These are phyloP conservation scores for Etheostoma spectabile DNA, from an alignment of 2,113 vertebrate genomes.

Conservation along the genomic window DNA sequence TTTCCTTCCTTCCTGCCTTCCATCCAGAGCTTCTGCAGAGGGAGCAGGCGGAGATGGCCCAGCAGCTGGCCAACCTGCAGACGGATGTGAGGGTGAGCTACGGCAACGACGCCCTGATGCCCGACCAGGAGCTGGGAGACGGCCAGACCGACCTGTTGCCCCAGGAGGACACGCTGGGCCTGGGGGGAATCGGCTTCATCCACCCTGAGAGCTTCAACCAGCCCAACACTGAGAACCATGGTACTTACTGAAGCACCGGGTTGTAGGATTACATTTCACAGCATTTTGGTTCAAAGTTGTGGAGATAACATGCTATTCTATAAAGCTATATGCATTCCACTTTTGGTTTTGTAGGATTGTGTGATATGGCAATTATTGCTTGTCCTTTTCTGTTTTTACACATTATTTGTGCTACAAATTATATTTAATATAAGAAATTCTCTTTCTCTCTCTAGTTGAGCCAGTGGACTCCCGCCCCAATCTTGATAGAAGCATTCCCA, in stretches of 20 bases:
- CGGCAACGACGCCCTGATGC: conserved; percentile 98
- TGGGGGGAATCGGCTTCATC: conserved; percentile 91
- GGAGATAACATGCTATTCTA: neutral
- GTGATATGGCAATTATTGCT: too few species aligned
- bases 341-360: conserved; percentile 26
- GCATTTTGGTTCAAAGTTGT: neutral
- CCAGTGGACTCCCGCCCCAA: conserved; percentile 94
- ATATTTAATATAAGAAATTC: neutral
- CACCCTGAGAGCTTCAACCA: conserved; percentile 96
- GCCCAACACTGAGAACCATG: conserved; percentile 96
- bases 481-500: conserved; percentile 94
- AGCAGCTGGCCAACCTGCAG: conserved; percentile 95
- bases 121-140: conserved; percentile 82
- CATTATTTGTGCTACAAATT: conserved; percentile 8
- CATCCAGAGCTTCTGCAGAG: conserved; percentile 92
- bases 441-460: conserved; percentile 87
- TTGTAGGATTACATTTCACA: neutral
- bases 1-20: neutral
- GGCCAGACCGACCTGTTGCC: conserved; percentile 89
- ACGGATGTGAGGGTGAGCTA: conserved; percentile 96
- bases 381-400: conserved; percentile 13
- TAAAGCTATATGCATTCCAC: neutral
- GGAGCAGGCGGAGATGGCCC: conserved; percentile 95
- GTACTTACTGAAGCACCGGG: conserved; percentile 73
- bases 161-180: conserved; percentile 88